A percentile compares a stretch with the other conserved stretches of the same genome.
Conservation (phyloP, 2,888 invertebrate genomes). For the Parnassius orleans region DNA sequence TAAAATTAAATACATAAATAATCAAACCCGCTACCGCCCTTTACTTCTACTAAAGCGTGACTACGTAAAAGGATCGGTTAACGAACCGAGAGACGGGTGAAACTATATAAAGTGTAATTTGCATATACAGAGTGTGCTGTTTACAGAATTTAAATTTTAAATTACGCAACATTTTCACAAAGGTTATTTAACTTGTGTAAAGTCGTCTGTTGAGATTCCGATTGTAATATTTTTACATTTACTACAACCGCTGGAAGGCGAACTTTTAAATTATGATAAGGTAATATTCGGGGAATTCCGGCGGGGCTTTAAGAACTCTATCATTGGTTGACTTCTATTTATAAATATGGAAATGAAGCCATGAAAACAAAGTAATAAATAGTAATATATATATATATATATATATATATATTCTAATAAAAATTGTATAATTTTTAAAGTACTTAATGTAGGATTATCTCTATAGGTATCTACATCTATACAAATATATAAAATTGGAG, state of each 20-base stretch:
- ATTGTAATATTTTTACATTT: conserved; percentile 13
- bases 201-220: conserved; percentile 1
- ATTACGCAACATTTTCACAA: conserved; percentile 9
- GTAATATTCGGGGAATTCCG: not conserved
- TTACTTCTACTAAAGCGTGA: conserved; percentile 12
- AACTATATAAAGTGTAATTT: conserved; percentile 45
- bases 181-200: conserved; percentile 15
- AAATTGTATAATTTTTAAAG: too few species aligned
- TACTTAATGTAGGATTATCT: too few species aligned
- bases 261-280: not conserved
- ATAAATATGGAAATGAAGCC: too few species aligned
- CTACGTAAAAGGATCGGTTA: conserved; percentile 53
- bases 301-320: too few species aligned
- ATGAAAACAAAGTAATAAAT: too few species aligned
- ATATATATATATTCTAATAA: too few species aligned
- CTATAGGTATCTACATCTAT: too few species aligned
- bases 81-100: conserved; percentile 58
- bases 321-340: too few species aligned
- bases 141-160: conserved; percentile 24
- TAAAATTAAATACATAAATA: too few species aligned
- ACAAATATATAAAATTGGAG: too few species aligned
- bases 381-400: too few species aligned
- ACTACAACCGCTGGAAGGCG: conserved; percentile 1
- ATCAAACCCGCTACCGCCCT: conserved; percentile 1
- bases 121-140: conserved; percentile 47